Conservation (phyloP, 2,113 vertebrate genomes). For the Rhizomys pruinosus region DNA sequence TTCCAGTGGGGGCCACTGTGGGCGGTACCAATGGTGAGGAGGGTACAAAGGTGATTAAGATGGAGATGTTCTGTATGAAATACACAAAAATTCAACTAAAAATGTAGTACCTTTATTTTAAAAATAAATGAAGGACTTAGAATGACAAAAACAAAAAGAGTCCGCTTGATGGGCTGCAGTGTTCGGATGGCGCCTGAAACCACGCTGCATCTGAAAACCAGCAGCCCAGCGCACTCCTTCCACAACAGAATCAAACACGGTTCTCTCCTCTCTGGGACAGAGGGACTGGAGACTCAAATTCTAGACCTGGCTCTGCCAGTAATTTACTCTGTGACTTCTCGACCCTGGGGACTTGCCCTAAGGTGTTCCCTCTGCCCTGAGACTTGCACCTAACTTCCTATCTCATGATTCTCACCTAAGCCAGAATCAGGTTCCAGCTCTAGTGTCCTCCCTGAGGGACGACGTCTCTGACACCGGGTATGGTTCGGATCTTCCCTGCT, state of each 20-base stretch:
- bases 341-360: neutral
- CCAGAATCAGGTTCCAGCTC: neutral
- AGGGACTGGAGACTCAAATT: neutral
- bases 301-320: neutral
- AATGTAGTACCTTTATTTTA: no score
- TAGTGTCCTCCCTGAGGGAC: neutral
- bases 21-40: no score
- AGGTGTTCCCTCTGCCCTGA: neutral
- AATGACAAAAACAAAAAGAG: no score
- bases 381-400: neutral
- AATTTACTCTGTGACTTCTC: neutral
- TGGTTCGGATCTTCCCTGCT: neutral
- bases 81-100: no score
- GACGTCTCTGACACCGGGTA: neutral
- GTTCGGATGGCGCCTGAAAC: conserved; percentile 20
- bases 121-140: no score
- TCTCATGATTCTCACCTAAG: neutral
- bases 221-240: neutral
- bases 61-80: no score
- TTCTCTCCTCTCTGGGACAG: neutral
- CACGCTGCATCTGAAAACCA: neutral
- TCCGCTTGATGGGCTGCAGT: neutral
- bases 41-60: no score
- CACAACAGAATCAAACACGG: neutral
- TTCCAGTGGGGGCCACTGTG: no score